Evolutionary conservation across 2,888 invertebrate genomes (phyloP).

Genomic region (Sarcophaga rosellei): DNA sequence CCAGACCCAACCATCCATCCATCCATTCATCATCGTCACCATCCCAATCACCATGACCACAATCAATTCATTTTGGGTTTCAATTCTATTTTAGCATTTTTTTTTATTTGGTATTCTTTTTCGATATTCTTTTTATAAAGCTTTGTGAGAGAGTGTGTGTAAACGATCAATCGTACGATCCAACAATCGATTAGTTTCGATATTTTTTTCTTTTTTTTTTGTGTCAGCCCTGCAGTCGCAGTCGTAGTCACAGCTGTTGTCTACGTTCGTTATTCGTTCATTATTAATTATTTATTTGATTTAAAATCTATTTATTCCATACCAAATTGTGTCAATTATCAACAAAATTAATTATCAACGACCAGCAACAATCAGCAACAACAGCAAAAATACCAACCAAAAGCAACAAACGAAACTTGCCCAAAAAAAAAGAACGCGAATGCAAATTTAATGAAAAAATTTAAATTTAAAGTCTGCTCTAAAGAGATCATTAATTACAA

Average conservation of each 20-base stretch:
- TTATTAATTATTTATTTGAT: conserved; percentile 40
- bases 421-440: neutral
- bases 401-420: neutral
- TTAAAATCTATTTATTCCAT: conserved; percentile 28
- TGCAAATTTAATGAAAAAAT: conserved; percentile 14
- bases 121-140: neutral
- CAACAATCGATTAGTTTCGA: conserved; percentile 1
- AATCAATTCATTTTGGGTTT: conserved; percentile 10
- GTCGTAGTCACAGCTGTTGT: neutral
- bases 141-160: neutral
- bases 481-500: conserved; percentile 25
- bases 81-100: neutral
- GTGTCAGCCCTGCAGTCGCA: conserved; percentile 16
- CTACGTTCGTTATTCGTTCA: neutral
- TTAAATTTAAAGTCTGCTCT: conserved; percentile 3
- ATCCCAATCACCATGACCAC: conserved; percentile 36
- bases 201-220: conserved; percentile 28
- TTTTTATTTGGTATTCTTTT: conserved; percentile 1
- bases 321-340: conserved; percentile 62
- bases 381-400: neutral
- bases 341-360: conserved; percentile 60
- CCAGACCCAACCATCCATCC: conserved; percentile 2
- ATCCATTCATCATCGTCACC: neutral
- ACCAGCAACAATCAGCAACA: neutral
- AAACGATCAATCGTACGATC: no score